Evolutionary conservation across 2,888 invertebrate species (phyloP), one percentile per base, ranked within the genome.

Genomic region (Acleris holmiana): DNA sequence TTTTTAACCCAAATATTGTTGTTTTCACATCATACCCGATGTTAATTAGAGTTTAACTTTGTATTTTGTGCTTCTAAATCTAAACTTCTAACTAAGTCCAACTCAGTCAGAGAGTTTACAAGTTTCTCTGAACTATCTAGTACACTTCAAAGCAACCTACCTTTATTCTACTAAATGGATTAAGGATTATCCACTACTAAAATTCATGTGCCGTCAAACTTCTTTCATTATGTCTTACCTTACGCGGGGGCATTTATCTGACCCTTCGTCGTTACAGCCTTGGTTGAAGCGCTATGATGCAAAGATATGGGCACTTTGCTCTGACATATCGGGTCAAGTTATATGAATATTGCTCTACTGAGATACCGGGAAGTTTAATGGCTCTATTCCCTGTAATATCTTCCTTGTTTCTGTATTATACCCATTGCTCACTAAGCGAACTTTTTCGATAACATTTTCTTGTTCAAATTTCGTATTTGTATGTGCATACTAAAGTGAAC

Each of bases 271-370:
- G 49, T 54, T 17, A 54, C 49, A 58, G 19, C 53, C 64, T 64
- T 44, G 49, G 29, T 41, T 58, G 44, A 60, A 59, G 59, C 53
- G 59, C 18, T 49, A 29, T 59, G 53, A 64, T 64, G 59, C 59
- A 48, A 51, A 66, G 56, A 68, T 68, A 59, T 56, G 68, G 41
- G 46, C 59, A 46, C 60, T 62, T 66, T 35, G 59, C 55, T 50
- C 54, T 62, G 58, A 62, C 61, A 48, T 54, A 59, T 62, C 56
- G 23, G 50, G 55, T 66, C 51, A 60, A 61, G 65, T 56, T 56
- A 51, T 61, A 64, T 48, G 47, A 53, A 58, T 53, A 53, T 53
- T 64, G 47, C 40, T 53, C 58, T 25, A 23, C 51, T 40, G 35
- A 55, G 41, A 55, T 47, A 56, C 49, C 44, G 49, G 25, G 7